Conservation (phyloP, 2,888 invertebrate species). For the Ennomos fuscantarius region DNA sequence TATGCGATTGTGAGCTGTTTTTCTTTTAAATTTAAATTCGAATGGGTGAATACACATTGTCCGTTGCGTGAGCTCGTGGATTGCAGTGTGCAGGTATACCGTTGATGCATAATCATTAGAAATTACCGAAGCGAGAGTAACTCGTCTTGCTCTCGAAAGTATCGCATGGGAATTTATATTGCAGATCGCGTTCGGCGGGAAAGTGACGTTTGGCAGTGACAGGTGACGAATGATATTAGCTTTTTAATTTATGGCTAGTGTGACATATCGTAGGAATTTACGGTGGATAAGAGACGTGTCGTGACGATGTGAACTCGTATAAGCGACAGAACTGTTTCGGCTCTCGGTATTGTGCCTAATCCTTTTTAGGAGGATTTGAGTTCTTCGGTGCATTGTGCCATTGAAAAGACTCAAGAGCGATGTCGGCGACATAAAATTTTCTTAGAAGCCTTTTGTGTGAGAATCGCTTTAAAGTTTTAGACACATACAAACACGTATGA, state of each 20-base stretch:
- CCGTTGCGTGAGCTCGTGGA: conserved; percentile 83
- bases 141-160: conserved; percentile 48
- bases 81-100: conserved; percentile 73
- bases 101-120: conserved; percentile 81
- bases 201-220: conserved; percentile 62
- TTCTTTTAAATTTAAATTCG: conserved; percentile 71
- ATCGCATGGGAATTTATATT: conserved; percentile 70
- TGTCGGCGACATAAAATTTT: conserved; percentile 51
- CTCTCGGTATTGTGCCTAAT: conserved; percentile 62
- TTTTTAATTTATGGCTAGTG: conserved; percentile 17
- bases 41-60: conserved; percentile 82
- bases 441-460: conserved; percentile 48
- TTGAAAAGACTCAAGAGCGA: conserved; percentile 51
- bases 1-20: conserved; percentile 78
- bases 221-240: conserved; percentile 52
- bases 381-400: conserved; percentile 51
- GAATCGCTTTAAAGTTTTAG: conserved; percentile 43
- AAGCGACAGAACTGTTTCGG: conserved; percentile 59
- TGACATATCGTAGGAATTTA: conserved; percentile 36
- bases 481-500: conserved; percentile 38
- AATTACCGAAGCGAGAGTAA: conserved; percentile 73
- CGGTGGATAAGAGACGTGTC: conserved; percentile 63
- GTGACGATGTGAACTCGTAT: conserved; percentile 67
- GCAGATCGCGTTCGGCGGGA: conserved; percentile 68
- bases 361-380: conserved; percentile 52